phyloP scores from a whole-genome alignment of 1,140 invertebrate species.

The Magallana gigas region DNA sequence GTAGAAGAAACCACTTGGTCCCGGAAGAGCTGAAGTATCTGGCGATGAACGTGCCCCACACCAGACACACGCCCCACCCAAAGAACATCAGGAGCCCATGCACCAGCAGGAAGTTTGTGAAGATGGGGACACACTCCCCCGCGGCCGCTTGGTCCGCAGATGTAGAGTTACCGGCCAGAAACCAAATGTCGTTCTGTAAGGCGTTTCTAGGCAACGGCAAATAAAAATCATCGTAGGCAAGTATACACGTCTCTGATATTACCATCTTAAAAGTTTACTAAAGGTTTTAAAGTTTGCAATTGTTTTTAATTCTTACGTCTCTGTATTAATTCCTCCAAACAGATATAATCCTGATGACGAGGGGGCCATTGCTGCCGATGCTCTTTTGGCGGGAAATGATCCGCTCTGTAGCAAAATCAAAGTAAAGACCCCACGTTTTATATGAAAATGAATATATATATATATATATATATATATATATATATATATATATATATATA shows the following conservation, averaged over 20 bases:
- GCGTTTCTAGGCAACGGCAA: constrained; percentile 32
- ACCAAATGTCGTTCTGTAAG: constrained; percentile 56
- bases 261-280: too few species aligned
- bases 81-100: constrained; percentile 60
- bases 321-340: constrained; percentile 56
- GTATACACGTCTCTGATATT: too few species aligned
- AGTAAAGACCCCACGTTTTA: background rate
- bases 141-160: constrained; percentile 43
- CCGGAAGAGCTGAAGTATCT: constrained; percentile 55
- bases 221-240: too few species aligned
- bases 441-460: background rate
- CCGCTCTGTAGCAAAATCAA: constrained; percentile 2
- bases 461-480: background rate
- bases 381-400: constrained; percentile 49
- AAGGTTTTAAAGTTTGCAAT: background rate
- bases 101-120: constrained; percentile 54
- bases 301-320: constrained; percentile 47
- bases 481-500: background rate
- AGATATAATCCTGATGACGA: constrained; percentile 55
- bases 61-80: constrained; percentile 61
- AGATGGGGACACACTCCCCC: constrained; percentile 42
- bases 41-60: constrained; percentile 61
- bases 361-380: constrained; percentile 57
- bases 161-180: constrained; percentile 49
- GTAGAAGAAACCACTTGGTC: constrained; percentile 57